phyloP scores from a whole-genome alignment of 37 sponge, comb jelly and placozoan genomes.

The Crambe crambe region DNA sequence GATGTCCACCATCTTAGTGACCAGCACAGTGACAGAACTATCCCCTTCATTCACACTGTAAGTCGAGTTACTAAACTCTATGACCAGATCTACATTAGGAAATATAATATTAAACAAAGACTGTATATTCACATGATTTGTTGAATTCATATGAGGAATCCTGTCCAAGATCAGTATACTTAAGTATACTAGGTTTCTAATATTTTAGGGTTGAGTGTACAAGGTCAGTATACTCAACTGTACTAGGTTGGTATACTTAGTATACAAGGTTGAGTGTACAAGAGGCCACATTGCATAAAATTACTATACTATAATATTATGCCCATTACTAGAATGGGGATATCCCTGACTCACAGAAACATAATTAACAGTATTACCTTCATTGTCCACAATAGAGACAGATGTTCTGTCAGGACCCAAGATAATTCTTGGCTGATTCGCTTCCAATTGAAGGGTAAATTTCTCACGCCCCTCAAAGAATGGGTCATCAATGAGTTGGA shows the following conservation, averaged over 20 bases:
- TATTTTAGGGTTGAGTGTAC: too few relatives aligned
- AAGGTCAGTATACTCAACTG: too few relatives aligned
- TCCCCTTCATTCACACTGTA: conserved; percentile 2
- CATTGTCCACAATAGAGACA: conserved; percentile 15
- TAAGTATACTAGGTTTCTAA: too few relatives aligned
- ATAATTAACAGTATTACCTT: neutral
- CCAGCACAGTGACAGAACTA: neutral
- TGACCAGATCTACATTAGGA: neutral
- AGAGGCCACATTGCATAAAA: too few relatives aligned
- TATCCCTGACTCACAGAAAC: neutral
- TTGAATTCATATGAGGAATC: too few relatives aligned
- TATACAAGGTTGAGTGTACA: too few relatives aligned
- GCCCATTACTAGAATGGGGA: too few relatives aligned
- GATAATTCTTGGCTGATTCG: neutral
- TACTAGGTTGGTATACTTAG: too few relatives aligned
- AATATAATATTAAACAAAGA: neutral
- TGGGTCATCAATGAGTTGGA: conserved; percentile 8
- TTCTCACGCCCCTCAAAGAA: conserved; percentile 27
- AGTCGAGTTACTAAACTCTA: neutral
- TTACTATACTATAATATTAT: too few relatives aligned
- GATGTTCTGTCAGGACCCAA: neutral
- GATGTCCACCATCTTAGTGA: neutral
- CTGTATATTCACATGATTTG: neutral
- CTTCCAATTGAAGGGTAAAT: neutral
- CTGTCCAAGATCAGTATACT: neutral